phyloP scores from a whole-genome alignment of 2,113 vertebrate genomes.

The Gracilinanus agilis region DNA sequence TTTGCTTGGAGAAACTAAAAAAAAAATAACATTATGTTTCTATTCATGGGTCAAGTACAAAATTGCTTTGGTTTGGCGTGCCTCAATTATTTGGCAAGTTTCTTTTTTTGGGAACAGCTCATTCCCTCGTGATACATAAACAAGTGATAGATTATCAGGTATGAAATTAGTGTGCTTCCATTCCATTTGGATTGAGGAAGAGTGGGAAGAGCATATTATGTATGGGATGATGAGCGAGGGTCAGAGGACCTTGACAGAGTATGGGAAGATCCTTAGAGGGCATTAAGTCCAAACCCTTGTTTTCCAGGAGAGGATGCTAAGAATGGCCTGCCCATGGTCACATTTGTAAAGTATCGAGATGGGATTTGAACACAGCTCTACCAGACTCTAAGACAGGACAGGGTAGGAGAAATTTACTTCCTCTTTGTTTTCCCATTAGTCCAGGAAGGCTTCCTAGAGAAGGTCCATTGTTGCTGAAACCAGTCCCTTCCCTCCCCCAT shows the following conservation, averaged over 20 bases:
- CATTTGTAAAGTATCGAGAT: background rate
- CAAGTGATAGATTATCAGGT: background rate
- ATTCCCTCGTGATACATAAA: background rate
- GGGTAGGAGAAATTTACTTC: background rate
- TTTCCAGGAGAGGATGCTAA: background rate
- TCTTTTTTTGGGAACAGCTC: background rate
- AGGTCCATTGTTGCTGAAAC: background rate
- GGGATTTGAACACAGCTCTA: background rate
- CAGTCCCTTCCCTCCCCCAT: background rate
- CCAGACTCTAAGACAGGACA: background rate
- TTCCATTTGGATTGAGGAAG: slow-evolving; percentile 25
- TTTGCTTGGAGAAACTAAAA: too few species aligned
- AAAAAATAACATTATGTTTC: background rate
- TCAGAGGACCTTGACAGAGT: background rate
- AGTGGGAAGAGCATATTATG: background rate
- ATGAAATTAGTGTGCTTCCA: slow-evolving; percentile 48
- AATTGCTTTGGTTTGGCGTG: background rate
- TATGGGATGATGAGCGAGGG: background rate
- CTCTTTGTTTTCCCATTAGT: background rate
- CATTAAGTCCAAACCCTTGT: background rate
- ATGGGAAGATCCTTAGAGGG: background rate
- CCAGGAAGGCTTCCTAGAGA: slow-evolving; percentile 57
- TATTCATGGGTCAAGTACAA: slow-evolving; percentile 33
- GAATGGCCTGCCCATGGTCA: background rate
- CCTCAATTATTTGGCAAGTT: background rate